A percentile compares a stretch with the other conserved stretches of the same genome.
Evolutionary conservation across 2,797 vertebrate genomes (phyloP).

Genomic region (Cephalopachus bancanus): DNA sequence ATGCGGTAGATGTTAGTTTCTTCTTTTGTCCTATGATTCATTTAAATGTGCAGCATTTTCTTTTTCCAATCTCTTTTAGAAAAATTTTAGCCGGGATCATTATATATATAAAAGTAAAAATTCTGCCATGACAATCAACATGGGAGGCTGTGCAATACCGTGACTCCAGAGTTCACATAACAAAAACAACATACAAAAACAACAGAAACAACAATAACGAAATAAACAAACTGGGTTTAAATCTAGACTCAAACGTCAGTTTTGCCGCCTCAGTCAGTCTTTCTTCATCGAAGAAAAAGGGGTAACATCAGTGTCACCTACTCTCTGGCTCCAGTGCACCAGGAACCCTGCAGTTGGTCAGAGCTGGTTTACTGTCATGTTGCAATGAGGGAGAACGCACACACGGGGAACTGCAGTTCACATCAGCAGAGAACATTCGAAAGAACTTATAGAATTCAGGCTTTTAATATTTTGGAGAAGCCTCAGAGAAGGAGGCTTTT

Average conservation of each 20-base stretch:
- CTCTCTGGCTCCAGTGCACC: neutral
- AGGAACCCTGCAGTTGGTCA: neutral
- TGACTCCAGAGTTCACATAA: neutral
- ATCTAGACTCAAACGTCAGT: neutral
- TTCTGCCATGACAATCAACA: neutral
- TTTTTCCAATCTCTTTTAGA: neutral
- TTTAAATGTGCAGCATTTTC: neutral
- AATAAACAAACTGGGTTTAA: neutral
- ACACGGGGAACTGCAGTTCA: accelerated
- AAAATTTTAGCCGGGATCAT: neutral
- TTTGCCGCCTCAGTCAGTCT: neutral
- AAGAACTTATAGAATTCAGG: neutral
- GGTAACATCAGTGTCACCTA: neutral
- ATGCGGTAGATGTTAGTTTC: neutral
- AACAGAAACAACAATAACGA: neutral
- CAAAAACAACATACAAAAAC: neutral
- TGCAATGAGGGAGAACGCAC: neutral
- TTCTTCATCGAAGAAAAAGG: neutral
- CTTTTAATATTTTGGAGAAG: neutral
- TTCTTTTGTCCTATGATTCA: neutral
- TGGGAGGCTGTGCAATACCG: neutral
- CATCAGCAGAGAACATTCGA: neutral
- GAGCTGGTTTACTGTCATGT: neutral
- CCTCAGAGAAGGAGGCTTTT: neutral
- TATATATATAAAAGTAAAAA: neutral